Conservation (phyloP, 2,113 vertebrate species). For the Tiliqua scincoides region DNA sequence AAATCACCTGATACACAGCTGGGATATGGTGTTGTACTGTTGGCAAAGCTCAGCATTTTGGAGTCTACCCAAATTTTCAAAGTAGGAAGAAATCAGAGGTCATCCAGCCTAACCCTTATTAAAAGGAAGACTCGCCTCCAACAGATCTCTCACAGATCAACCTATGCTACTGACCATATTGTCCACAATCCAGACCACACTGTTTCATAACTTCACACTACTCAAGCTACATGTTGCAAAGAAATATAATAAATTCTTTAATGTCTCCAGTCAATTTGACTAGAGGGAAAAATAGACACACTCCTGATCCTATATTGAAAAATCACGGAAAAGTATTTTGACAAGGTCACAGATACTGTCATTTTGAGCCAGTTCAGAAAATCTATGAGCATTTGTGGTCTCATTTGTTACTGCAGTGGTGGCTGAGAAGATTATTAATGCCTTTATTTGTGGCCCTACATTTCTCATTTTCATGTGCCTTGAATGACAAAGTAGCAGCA, state of each 20-base stretch:
- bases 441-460: conserved; percentile 21
- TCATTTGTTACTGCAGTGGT: conserved; percentile 27
- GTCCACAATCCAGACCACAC: neutral
- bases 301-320: neutral
- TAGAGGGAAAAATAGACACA: neutral
- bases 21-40: conserved; percentile 17
- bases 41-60: conserved; percentile 15
- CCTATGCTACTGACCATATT: neutral
- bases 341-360: conserved; percentile 12
- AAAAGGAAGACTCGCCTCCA: neutral
- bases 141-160: neutral
- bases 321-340: conserved; percentile 2
- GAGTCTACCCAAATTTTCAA: neutral
- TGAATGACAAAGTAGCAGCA: conserved; percentile 24
- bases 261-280: neutral
- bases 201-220: neutral
- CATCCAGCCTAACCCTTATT: neutral
- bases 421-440: conserved; percentile 34
- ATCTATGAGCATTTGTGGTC: conserved; percentile 31
- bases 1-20: conserved; percentile 24
- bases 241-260: neutral
- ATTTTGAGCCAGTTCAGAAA: conserved; percentile 19
- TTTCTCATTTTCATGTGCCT: conserved; percentile 37
- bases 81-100: neutral
- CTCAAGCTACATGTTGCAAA: neutral